Evolutionary conservation across 2,113 vertebrate species (phyloP).

Genomic region (Micronycteris hirsuta): DNA sequence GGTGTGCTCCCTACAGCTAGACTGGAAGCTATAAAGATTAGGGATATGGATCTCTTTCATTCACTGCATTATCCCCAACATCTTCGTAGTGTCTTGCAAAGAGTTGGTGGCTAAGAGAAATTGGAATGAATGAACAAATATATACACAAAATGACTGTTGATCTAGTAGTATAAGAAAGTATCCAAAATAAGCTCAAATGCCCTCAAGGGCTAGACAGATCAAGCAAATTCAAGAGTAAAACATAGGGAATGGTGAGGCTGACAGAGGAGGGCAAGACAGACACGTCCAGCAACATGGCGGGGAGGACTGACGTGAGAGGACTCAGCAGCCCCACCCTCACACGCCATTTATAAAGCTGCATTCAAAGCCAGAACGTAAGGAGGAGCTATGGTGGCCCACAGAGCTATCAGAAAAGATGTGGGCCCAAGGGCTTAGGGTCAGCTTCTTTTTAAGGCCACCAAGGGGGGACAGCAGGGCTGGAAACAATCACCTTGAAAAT

Average conservation of each 20-base stretch:
- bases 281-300: not conserved
- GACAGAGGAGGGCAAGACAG: not conserved
- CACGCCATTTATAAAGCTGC: not conserved
- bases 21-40: not conserved
- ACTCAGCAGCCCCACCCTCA: not conserved
- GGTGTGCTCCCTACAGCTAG: not conserved
- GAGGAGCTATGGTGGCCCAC: not conserved
- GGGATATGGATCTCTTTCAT: not conserved
- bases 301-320: not conserved
- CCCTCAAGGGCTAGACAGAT: not conserved
- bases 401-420: not conserved
- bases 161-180: not conserved
- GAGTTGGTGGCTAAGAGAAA: not conserved
- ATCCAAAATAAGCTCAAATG: not conserved
- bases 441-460: not conserved
- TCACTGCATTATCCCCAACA: not conserved
- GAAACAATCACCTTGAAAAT: not conserved
- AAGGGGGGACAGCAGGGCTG: not conserved
- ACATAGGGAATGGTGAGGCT: not conserved
- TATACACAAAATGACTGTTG: not conserved
- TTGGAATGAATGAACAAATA: not conserved
- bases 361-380: not conserved
- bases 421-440: not conserved
- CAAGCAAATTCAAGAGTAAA: not conserved
- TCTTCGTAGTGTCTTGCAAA: not conserved